Percentiles rank a stretch among this genome's conserved stretches.
Evolutionary conservation across 2,113 vertebrate species (phyloP).

Genomic region (Motacilla alba): DNA sequence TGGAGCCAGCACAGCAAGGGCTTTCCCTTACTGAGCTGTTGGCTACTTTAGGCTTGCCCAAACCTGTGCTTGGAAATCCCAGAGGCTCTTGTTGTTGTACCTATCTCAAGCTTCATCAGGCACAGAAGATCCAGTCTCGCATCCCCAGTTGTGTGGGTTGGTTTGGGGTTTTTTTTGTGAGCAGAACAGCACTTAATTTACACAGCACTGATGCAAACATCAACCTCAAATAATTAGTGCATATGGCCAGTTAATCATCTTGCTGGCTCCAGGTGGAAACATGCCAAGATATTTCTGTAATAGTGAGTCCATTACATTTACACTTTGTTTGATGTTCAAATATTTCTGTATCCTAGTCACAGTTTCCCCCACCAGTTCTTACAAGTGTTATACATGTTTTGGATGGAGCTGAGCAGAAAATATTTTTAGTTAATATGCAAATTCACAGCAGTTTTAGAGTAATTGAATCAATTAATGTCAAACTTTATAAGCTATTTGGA

Average conservation of each 20-base stretch:
- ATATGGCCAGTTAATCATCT: slow-evolving; percentile 16
- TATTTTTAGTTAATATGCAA: neutral
- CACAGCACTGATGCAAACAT: neutral
- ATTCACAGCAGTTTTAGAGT: neutral
- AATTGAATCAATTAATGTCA: neutral
- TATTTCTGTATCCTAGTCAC: slow-evolving; percentile 36
- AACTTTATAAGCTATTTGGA: neutral
- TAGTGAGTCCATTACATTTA: slow-evolving; percentile 2
- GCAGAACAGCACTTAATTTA: neutral
- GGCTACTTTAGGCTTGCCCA: neutral
- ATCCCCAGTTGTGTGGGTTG: neutral
- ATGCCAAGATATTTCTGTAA: neutral
- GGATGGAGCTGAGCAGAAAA: neutral
- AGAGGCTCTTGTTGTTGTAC: neutral
- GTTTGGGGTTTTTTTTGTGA: neutral
- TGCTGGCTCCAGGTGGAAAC: neutral
- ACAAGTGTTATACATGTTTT: neutral
- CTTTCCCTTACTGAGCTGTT: neutral
- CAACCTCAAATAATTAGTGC: neutral
- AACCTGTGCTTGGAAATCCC: neutral
- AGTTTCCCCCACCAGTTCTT: neutral
- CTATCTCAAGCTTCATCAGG: neutral
- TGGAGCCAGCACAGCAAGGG: neutral
- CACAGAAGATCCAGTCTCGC: neutral
- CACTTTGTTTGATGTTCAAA: slow-evolving; percentile 23